Evolutionary conservation across 2,797 vertebrate genomes (phyloP).

Genomic region (Eurystomus glaucurus): DNA sequence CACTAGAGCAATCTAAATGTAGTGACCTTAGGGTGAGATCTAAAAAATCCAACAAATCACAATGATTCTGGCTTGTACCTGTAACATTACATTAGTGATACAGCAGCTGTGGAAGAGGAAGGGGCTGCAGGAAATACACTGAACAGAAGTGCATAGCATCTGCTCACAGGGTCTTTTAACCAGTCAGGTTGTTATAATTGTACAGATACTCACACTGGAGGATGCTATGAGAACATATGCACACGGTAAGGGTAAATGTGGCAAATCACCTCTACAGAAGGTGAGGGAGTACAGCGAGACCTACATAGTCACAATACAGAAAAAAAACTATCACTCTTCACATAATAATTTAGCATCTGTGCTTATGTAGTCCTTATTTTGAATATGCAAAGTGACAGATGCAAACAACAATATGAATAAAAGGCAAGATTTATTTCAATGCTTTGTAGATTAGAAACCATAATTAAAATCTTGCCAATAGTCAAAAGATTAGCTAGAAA

Average conservation of each 20-base stretch:
- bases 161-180: neutral
- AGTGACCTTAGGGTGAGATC: neutral
- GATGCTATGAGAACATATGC: neutral
- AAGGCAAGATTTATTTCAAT: constrained; percentile 25
- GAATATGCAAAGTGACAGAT: constrained; percentile 43
- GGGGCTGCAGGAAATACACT: neutral
- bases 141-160: neutral
- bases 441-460: neutral
- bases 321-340: neutral
- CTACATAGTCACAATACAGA: neutral
- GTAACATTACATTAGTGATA: neutral
- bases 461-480: constrained; percentile 13
- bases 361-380: neutral
- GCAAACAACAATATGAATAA: constrained; percentile 14
- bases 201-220: neutral
- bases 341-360: constrained; percentile 22
- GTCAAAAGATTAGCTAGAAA: constrained; percentile 17
- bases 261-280: neutral
- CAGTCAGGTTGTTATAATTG: neutral
- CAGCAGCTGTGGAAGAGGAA: neutral
- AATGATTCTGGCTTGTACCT: neutral
- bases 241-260: neutral
- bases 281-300: neutral
- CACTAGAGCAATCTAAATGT: neutral
- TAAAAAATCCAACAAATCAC: neutral